Percentiles rank a stretch among this genome's conserved stretches.
Conservation (phyloP, 2,888 invertebrate genomes). For the Eristalis intricaria region DNA sequence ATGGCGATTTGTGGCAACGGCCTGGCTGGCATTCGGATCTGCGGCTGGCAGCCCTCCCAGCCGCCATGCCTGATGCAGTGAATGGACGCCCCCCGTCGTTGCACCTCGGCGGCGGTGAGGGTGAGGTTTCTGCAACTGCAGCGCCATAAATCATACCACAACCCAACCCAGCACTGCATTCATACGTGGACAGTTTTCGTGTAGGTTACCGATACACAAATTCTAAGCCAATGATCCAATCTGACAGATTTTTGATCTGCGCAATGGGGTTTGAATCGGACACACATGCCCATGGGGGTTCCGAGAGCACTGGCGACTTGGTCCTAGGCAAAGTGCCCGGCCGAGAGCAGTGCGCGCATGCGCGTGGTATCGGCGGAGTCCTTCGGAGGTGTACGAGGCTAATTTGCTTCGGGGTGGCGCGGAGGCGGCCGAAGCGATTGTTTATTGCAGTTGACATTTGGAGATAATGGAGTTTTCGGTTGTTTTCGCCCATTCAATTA, state of each 20-base stretch:
- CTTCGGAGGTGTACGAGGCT: constrained; percentile 22
- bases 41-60: not conserved
- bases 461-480: constrained; percentile 70
- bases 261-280: constrained; percentile 59
- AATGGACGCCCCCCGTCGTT: constrained; percentile 47
- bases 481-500: constrained; percentile 71
- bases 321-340: constrained; percentile 15
- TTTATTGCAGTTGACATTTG: constrained; percentile 71
- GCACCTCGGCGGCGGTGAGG: constrained; percentile 6
- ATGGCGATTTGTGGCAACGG: constrained; percentile 57
- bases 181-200: constrained; percentile 70
- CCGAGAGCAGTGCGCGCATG: constrained; percentile 16
- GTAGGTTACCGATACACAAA: constrained; percentile 65
- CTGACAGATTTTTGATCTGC: constrained; percentile 72
- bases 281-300: constrained; percentile 68
- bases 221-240: constrained; percentile 70
- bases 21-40: constrained; percentile 32
- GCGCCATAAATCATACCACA: constrained; percentile 66
- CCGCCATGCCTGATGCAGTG: constrained; percentile 19
- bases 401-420: constrained; percentile 48
- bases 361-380: constrained; percentile 41
- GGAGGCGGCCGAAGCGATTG: constrained; percentile 35
- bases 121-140: constrained; percentile 60
- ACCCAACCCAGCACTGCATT: constrained; percentile 66
- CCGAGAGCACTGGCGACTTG: constrained; percentile 14